Conservation (phyloP, 1,140 invertebrate genomes). For the Oedothorax gibbosus region DNA sequence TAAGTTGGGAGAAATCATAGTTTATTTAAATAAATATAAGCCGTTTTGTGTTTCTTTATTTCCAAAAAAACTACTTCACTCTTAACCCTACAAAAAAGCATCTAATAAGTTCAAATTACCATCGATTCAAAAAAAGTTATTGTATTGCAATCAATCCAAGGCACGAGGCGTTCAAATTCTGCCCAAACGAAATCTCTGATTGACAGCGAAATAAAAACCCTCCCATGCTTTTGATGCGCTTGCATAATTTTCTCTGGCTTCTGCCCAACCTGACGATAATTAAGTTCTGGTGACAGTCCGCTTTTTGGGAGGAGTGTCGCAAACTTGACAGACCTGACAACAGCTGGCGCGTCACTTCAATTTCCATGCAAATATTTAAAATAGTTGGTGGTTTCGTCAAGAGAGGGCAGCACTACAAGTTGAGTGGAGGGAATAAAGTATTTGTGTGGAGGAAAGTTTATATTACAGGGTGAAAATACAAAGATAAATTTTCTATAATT, state of each 20-base stretch:
- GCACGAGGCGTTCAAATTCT: conserved; percentile 6
- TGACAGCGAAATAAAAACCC: neutral
- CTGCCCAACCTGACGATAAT: conserved; percentile 35
- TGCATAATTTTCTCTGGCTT: conserved; percentile 41
- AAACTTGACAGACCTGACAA: conserved; percentile 37
- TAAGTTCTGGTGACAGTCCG: conserved; percentile 43
- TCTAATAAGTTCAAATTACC: no score
- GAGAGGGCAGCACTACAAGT: conserved; percentile 45
- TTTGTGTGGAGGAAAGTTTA: neutral
- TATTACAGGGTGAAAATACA: no score
- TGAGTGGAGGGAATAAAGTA: neutral
- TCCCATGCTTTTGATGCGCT: conserved; percentile 26
- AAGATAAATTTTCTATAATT: no score
- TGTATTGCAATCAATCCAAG: conserved; percentile 23
- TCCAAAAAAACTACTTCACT: no score
- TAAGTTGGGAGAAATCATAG: no score
- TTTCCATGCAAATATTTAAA: conserved; percentile 54
- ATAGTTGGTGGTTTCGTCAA: conserved; percentile 13
- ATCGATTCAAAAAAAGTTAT: neutral
- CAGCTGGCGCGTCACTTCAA: conserved; percentile 37
- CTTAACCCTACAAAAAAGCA: no score
- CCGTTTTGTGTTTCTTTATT: no score
- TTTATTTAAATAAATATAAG: no score
- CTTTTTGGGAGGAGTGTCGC: conserved; percentile 45
- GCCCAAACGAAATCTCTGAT: conserved; percentile 15